Percentiles rank a stretch among this genome's conserved stretches.
phyloP scores from a whole-genome alignment of 2,888 invertebrate genomes.

The Nymphalis c-album region DNA sequence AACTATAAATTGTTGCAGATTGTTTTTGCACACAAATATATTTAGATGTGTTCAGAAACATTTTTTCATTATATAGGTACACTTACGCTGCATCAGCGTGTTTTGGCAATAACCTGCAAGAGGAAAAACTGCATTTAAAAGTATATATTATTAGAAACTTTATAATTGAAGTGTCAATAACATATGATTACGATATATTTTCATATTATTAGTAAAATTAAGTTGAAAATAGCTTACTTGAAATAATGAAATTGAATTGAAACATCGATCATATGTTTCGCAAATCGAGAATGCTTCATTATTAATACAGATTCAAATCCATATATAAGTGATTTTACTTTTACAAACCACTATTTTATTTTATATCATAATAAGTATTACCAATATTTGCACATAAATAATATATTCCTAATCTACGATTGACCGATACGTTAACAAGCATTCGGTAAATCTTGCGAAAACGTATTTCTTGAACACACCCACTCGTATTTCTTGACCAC shows the following conservation, averaged over 20 bases:
- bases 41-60: neutral
- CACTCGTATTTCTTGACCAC: constrained; percentile 28
- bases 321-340: neutral
- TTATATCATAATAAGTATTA: neutral
- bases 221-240: too few relatives aligned
- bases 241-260: too few relatives aligned
- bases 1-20: neutral
- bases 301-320: neutral
- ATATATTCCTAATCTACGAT: constrained; percentile 1
- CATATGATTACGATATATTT: too few relatives aligned
- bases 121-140: too few relatives aligned
- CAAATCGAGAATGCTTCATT: neutral
- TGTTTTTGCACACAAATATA: neutral
- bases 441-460: constrained; percentile 30
- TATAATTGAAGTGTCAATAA: too few relatives aligned
- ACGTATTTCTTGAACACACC: too few relatives aligned
- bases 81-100: too few relatives aligned
- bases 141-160: too few relatives aligned
- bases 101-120: too few relatives aligned
- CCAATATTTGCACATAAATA: neutral
- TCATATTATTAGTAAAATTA: too few relatives aligned
- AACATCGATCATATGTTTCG: neutral
- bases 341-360: neutral
- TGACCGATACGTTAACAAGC: constrained; percentile 14
- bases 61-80: too few relatives aligned